Evolutionary conservation across 2,888 invertebrate species (phyloP), one percentile per base, ranked within the genome.

Genomic region (Tetragnatha montana): DNA sequence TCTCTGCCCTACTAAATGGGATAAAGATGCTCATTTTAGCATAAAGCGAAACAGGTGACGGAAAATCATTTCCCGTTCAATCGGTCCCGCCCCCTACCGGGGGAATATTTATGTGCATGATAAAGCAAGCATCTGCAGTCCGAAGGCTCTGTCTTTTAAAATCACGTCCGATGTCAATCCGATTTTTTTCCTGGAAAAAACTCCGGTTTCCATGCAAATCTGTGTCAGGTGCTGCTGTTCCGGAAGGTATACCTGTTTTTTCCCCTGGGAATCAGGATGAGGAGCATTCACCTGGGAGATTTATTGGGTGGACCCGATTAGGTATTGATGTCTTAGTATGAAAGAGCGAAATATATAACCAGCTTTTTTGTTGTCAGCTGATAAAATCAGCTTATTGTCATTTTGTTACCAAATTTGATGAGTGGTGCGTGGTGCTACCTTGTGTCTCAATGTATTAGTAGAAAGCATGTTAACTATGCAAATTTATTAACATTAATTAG

Each of bases 21-120:
- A 82, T 74, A 74, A 82, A 81, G 73, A 60, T 22, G 6, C 17
- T 74, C 47, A 35, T 17, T 75, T 76, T 47, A 49, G 76, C 17
- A 50, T 49, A 76, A 51, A 71, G n/a, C 10, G 74, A 22, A 60
- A 50, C 82, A 74, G 82, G 35, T 82, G 82, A 17, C 14, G 17
- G 74, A 35, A 60, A 74, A 82, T 82, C 50, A 82, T 82, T 74
- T 82, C 73, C 60, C 82, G 22, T 74, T 82, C 82, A 82, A 60
- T 73, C 74, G 22, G n/a, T 74, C 35, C 17, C 82, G 22, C 82
- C 51, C 22, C 74, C 60, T 8, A 60, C 51, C 50, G 49, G 47
- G 8, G 47, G 76, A 47, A 76, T 76, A 82, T 73, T 74, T 82
- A 82, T 82, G 82, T 71, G 74, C 74, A 82, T 82, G 82, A 82